Evolutionary conservation across 2,888 invertebrate genomes (phyloP).

Genomic region (Norana najaformis): DNA sequence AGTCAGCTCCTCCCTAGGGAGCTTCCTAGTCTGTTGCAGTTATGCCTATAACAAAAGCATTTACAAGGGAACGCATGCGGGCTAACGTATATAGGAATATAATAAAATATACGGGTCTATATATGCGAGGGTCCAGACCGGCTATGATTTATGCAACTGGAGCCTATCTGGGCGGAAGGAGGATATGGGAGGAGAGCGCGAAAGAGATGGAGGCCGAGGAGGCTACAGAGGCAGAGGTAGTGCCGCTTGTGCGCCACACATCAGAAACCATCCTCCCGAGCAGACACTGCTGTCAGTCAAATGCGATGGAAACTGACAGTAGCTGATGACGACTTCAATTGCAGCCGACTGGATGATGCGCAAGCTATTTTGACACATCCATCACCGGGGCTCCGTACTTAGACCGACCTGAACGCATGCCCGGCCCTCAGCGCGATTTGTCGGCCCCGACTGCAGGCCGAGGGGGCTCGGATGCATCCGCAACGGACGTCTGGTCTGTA

Average conservation of each 20-base stretch:
- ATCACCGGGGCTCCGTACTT: slow-evolving; percentile 2
- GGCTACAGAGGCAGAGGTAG: slow-evolving; percentile 15
- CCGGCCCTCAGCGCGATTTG: slow-evolving; percentile 21
- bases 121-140: slow-evolving; percentile 13
- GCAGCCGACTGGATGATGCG: slow-evolving; percentile 26
- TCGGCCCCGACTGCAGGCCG: background rate
- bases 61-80: background rate
- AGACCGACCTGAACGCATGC: slow-evolving; percentile 17
- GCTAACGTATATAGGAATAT: slow-evolving; percentile 7
- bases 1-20: background rate
- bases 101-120: slow-evolving; percentile 7
- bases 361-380: slow-evolving; percentile 26
- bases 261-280: slow-evolving; percentile 18
- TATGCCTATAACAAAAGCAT: slow-evolving; percentile 13
- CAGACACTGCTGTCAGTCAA: slow-evolving; percentile 24
- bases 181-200: slow-evolving; percentile 15
- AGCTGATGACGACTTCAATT: slow-evolving; percentile 27
- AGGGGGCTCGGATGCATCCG: background rate
- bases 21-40: background rate
- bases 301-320: slow-evolving; percentile 22
- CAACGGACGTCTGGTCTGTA: background rate
- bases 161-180: slow-evolving; percentile 18
- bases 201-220: background rate
- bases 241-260: background rate
- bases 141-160: slow-evolving; percentile 21